Percentiles rank a stretch among this genome's conserved stretches.
These are phyloP conservation scores for Hyposoter didymator DNA, from an alignment of 2,888 invertebrate species.

Conservation along the genomic window DNA sequence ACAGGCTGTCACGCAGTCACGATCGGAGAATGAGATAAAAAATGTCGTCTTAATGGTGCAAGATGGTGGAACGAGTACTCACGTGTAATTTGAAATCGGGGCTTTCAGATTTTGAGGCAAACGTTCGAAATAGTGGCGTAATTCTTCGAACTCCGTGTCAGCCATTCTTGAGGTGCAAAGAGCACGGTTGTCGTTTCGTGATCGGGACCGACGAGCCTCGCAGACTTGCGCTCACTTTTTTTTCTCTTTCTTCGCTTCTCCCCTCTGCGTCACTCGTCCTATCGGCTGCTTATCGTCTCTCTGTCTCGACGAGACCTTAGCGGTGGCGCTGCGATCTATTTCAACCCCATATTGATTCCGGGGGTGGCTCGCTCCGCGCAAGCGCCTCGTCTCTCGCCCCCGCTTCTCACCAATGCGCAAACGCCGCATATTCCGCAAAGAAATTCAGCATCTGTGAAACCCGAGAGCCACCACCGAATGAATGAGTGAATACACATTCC, in stretches of 20 bases:
- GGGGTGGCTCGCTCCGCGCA: constrained; percentile 68
- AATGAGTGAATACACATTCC: constrained; percentile 39
- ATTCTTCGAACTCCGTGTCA: constrained; percentile 97
- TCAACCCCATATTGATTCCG: constrained; percentile 80
- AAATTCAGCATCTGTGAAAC: constrained; percentile 60
- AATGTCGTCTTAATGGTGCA: background rate
- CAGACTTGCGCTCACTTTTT: constrained; percentile 48
- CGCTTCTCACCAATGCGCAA: constrained; percentile 70
- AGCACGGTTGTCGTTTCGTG: constrained; percentile 62
- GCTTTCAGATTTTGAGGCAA: constrained; percentile 92
- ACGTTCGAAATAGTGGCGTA: constrained; percentile 93
- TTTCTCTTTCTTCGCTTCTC: constrained; percentile 48
- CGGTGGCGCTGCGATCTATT: constrained; percentile 74
- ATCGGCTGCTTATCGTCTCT: constrained; percentile 50
- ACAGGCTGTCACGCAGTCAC: background rate
- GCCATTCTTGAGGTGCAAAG: constrained; percentile 87
- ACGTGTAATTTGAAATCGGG: constrained; percentile 95
- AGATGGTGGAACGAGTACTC: constrained; percentile 85
- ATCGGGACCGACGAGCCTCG: constrained; percentile 69
- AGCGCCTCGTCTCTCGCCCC: constrained; percentile 61
- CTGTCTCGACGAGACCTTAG: constrained; percentile 56
- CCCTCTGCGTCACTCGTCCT: constrained; percentile 34
- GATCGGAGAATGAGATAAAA: background rate
- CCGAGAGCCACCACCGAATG: constrained; percentile 43
- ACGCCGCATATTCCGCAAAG: constrained; percentile 68